Percentiles rank a stretch among this genome's conserved stretches.
Evolutionary conservation across 30 jellyfish, hydroid and myxozoan species (phyloP).

Genomic region (Hydractinia echinata): DNA sequence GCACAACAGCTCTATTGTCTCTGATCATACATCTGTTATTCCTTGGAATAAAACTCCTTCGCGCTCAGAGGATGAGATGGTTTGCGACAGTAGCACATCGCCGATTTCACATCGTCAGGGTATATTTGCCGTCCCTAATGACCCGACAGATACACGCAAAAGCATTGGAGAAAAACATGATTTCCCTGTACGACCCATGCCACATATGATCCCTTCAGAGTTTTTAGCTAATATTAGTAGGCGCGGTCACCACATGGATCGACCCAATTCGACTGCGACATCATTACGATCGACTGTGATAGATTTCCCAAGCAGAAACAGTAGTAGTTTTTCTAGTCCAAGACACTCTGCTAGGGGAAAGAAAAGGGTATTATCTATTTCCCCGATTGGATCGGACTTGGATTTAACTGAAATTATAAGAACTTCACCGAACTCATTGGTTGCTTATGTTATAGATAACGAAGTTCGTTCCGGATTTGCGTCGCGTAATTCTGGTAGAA

Average conservation of each 20-base stretch:
- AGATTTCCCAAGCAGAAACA: conserved; percentile 57
- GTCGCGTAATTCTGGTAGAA: conserved; percentile 42
- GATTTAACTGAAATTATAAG: conserved; percentile 74
- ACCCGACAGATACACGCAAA: background rate
- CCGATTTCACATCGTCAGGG: background rate
- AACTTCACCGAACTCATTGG: conserved; percentile 89
- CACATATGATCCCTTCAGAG: conserved; percentile 83
- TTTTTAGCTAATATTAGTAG: conserved; percentile 57
- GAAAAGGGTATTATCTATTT: conserved; percentile 71
- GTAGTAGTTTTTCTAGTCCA: conserved; percentile 45
- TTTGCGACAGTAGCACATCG: conserved; percentile 20
- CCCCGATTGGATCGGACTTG: conserved; percentile 79
- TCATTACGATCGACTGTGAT: conserved; percentile 71
- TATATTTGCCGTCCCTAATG: conserved; percentile 4
- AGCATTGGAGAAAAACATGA: background rate
- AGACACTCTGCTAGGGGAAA: conserved; percentile 88
- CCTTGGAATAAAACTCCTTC: conserved; percentile 8
- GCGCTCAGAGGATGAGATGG: background rate
- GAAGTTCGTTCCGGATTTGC: conserved; percentile 11
- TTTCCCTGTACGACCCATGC: conserved; percentile 69
- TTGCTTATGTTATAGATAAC: conserved; percentile 69
- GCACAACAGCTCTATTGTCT: background rate
- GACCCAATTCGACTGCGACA: conserved; percentile 82
- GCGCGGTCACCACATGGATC: conserved; percentile 47
- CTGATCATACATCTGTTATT: conserved; percentile 18